Base-by-base conservation (phyloP, 1,140 invertebrate genomes). In the Lethrus apterus region DNA sequence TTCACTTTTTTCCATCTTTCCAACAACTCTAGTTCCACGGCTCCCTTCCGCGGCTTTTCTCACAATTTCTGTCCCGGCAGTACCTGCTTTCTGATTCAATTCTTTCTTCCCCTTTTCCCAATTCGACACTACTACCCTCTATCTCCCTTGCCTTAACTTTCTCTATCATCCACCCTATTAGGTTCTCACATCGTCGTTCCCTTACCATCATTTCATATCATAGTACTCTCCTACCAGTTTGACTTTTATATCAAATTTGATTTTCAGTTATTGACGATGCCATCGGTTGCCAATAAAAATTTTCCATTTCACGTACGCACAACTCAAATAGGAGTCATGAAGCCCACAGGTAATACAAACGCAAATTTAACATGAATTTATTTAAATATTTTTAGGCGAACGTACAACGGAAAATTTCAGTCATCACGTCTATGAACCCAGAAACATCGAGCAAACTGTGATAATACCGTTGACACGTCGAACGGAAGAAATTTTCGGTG, bases 251-350 rank as follows among this genome's bases (percentile, higher is more conserved):
- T 32, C 50, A 47, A n/a, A n/a, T n/a, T n/a, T n/a, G n/a, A 48
- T 48, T 72, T 74, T 15, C 65, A 90, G 84, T 67, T 86, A 15
- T 60, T 92, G 46, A 89, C 88, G 0, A 67, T 86, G 51, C 89
- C 89, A 14, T 80, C 82, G 7, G 79, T 81, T 34, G 83, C 85
- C 1, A 91, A 91, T 55, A 82, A 81, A 55, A 89, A 89, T 56
- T 91, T 92, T 58, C 89, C 89, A 0, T 93, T 85, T 63, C 88
- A 92, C 59, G 84, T 92, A 0, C 64, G 83, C 34, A 91, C 88
- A 0, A 82, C 85, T 5, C 89, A 92, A 67, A 81, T 84, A 29
- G 79, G 78, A 4, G 70, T 80, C 3, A 79, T 81, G 75, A 74
- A 80, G 64, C 61, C 74, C 35, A 64, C 59, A 26, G 63, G 63